Conservation (phyloP, 2,113 vertebrate species). For the Eptesicus fuscus region DNA sequence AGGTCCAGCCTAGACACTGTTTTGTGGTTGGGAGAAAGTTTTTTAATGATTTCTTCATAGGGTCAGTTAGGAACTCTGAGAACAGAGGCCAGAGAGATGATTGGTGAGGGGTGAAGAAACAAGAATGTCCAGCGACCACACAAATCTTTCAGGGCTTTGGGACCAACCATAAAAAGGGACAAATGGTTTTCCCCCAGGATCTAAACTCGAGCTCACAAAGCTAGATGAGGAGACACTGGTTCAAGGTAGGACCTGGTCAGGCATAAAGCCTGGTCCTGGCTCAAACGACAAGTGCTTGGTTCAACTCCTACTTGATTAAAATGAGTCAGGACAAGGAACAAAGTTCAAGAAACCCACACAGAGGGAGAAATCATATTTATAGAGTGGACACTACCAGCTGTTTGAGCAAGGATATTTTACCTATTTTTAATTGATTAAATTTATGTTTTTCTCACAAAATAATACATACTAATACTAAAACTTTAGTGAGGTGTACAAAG, state of each 20-base stretch:
- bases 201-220: neutral
- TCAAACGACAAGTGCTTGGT: neutral
- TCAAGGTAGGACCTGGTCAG: neutral
- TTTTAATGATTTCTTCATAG: neutral
- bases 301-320: neutral
- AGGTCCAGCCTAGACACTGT: neutral
- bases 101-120: neutral
- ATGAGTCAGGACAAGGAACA: neutral
- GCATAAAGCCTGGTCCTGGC: neutral
- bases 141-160: neutral
- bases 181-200: neutral
- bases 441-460: conserved; percentile 7
- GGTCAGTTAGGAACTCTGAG: neutral
- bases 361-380: neutral
- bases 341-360: neutral
- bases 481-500: neutral
- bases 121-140: neutral
- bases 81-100: neutral
- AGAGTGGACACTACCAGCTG: neutral
- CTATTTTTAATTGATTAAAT: neutral
- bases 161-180: neutral
- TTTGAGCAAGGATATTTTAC: neutral
- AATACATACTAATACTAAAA: neutral
- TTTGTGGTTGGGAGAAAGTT: neutral
- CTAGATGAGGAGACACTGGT: neutral